Evolutionary conservation across 1,140 invertebrate species (phyloP).

Genomic region (Leptinotarsa lineolata): DNA sequence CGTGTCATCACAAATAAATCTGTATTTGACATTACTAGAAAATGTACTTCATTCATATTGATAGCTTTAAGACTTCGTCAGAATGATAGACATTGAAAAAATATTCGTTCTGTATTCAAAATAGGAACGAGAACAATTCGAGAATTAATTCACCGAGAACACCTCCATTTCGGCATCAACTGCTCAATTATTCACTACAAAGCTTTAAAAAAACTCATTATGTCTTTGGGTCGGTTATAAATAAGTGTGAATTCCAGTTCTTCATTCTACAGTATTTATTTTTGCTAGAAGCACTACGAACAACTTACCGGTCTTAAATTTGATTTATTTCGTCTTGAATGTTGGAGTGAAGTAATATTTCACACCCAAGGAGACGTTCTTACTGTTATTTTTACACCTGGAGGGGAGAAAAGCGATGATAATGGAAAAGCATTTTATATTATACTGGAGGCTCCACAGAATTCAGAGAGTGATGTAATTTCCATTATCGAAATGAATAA

Average conservation of each 20-base stretch:
- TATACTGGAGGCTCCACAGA: neutral
- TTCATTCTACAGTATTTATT: conserved; percentile 4
- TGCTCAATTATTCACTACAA: neutral
- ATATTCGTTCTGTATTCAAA: neutral
- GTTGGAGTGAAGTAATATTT: neutral
- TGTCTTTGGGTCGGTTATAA: neutral
- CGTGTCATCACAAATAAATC: too few species aligned
- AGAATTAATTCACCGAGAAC: neutral
- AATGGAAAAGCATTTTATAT: neutral
- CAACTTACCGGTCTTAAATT: conserved; percentile 1
- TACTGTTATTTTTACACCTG: neutral
- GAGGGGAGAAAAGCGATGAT: neutral
- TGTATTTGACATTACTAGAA: too few species aligned
- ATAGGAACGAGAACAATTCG: neutral
- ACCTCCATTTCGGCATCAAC: neutral
- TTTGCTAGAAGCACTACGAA: neutral
- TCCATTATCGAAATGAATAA: too few species aligned
- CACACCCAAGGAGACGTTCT: neutral
- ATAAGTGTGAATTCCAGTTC: neutral
- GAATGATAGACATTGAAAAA: neutral
- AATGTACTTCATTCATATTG: too few species aligned
- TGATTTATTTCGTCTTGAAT: neutral
- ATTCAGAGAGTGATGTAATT: too few species aligned
- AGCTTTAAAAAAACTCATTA: neutral
- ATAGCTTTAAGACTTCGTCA: too few species aligned